Conservation (phyloP, 2,113 vertebrate genomes). For the Nothocercus nigrocapillus region DNA sequence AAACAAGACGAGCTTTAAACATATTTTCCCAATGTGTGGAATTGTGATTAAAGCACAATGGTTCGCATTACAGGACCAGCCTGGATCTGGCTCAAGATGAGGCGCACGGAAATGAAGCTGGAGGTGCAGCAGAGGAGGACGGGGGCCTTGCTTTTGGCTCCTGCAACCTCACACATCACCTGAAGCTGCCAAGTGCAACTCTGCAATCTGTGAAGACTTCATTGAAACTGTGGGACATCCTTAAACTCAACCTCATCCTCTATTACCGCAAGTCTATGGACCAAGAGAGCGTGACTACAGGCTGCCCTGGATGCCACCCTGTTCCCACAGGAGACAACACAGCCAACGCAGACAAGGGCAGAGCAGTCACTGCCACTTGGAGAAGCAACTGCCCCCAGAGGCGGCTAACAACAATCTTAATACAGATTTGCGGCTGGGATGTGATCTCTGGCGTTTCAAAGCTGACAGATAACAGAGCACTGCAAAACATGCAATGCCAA, state of each 20-base stretch:
- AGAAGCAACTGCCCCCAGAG: not conserved
- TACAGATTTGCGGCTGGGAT: not conserved
- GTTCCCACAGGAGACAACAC: not conserved
- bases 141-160: not conserved
- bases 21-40: rapidly evolving
- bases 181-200: not conserved
- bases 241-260: not conserved
- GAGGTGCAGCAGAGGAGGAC: not conserved
- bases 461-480: not conserved
- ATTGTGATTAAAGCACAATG: not conserved
- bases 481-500: not conserved
- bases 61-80: not conserved
- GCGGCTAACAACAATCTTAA: not conserved
- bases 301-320: not conserved
- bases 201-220: not conserved
- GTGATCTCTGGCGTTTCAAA: not conserved
- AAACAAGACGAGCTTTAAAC: not conserved
- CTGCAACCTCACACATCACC: not conserved
- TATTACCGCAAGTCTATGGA: not conserved
- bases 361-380: rapidly evolving
- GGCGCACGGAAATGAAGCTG: no score
- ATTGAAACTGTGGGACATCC: not conserved
- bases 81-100: not conserved
- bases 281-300: not conserved
- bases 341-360: not conserved